Percentiles rank a stretch among this genome's conserved stretches.
Conservation (phyloP, 2,888 invertebrate species). For the Cryptus armator region DNA sequence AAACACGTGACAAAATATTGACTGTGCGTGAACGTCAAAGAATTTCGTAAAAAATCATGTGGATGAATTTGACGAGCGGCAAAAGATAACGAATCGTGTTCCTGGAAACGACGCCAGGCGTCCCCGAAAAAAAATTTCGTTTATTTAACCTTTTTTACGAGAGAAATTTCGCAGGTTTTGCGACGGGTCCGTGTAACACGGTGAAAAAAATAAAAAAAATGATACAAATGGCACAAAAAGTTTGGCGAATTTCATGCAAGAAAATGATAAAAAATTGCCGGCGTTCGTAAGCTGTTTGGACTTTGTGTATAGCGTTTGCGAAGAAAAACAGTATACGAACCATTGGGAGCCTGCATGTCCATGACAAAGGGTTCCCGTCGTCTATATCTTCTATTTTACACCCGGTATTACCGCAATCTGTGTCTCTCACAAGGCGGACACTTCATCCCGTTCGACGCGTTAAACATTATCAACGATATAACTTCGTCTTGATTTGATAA, state of each 20-base stretch:
- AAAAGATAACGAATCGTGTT: constrained; percentile 65
- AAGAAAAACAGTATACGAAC: constrained; percentile 77
- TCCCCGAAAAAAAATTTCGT: constrained; percentile 57
- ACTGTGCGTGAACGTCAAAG: constrained; percentile 9
- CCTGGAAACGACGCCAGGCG: constrained; percentile 73
- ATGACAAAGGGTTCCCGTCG: constrained; percentile 82
- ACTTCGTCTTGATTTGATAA: constrained; percentile 49
- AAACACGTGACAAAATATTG: background rate
- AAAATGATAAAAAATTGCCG: constrained; percentile 22
- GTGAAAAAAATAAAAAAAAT: background rate
- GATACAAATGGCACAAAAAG: background rate
- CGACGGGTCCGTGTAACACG: background rate
- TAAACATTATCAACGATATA: constrained; percentile 71
- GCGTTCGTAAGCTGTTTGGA: constrained; percentile 13
- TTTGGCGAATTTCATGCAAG: background rate
- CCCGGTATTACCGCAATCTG: constrained; percentile 79
- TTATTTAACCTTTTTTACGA: constrained; percentile 71
- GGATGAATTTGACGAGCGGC: constrained; percentile 37
- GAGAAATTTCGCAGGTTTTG: constrained; percentile 1
- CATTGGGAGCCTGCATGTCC: constrained; percentile 85
- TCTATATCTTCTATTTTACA: constrained; percentile 68
- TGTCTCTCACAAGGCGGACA: constrained; percentile 73
- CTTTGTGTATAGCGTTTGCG: constrained; percentile 41
- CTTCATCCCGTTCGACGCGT: constrained; percentile 72
- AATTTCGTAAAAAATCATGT: constrained; percentile 24